Evolutionary conservation across 2,888 invertebrate genomes (phyloP).

Genomic region (Silvanus unidentatus): DNA sequence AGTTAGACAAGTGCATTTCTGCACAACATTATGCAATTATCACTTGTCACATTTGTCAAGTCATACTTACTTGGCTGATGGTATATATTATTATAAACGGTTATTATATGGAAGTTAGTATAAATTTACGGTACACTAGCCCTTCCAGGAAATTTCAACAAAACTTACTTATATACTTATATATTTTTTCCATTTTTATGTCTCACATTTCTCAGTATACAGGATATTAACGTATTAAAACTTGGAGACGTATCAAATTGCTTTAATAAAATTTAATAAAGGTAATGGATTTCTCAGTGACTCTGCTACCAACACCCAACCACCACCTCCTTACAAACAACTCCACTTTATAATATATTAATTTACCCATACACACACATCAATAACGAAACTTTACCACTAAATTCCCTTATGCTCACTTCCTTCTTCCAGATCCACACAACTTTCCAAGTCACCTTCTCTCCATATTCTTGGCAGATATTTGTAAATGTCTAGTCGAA

Average conservation of each 20-base stretch:
- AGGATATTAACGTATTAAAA: conserved; percentile 15
- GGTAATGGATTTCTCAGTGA: conserved; percentile 6
- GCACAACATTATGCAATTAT: conserved; percentile 16
- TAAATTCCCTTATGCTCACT: too few species aligned
- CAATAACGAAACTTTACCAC: too few species aligned
- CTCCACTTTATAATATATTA: too few species aligned
- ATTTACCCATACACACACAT: too few species aligned
- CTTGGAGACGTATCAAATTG: conserved; percentile 17
- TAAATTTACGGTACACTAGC: conserved; percentile 19
- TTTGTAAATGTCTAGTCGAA: too few species aligned
- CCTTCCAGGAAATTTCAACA: conserved; percentile 16
- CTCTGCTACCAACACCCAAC: too few species aligned
- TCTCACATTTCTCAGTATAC: conserved; percentile 16
- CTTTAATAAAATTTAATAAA: conserved; percentile 15
- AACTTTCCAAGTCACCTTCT: too few species aligned
- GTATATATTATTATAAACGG: conserved; percentile 22
- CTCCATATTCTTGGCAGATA: too few species aligned
- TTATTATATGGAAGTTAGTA: conserved; percentile 17
- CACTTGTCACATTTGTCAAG: conserved; percentile 13
- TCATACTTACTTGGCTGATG: conserved; percentile 8
- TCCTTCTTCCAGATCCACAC: too few species aligned
- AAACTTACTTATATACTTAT: conserved; percentile 4
- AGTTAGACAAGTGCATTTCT: conserved; percentile 9
- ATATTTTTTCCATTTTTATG: conserved; percentile 8
- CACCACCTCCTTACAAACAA: too few species aligned